Percentiles rank a stretch among this genome's conserved stretches.
Evolutionary conservation across 2,797 vertebrate genomes (phyloP).

Genomic region (Neoniphon sammara): DNA sequence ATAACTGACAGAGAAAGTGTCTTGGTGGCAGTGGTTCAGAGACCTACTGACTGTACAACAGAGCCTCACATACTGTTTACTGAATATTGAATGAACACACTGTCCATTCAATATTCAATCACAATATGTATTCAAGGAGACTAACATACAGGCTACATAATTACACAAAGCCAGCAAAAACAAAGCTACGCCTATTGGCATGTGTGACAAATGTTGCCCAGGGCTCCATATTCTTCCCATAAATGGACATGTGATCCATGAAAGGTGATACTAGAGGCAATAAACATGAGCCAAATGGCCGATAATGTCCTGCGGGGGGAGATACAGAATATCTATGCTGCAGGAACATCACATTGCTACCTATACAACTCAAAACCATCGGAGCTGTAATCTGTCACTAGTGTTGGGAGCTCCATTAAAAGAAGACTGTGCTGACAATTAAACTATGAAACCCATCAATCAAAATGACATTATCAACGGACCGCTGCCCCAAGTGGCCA

Average conservation of each 20-base stretch:
- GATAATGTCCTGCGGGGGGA: constrained; percentile 69
- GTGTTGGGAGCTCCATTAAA: constrained; percentile 65
- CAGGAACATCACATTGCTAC: constrained; percentile 40
- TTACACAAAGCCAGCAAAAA: constrained; percentile 42
- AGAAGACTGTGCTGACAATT: constrained; percentile 72
- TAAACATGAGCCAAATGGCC: constrained; percentile 65
- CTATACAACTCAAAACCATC: constrained; percentile 50
- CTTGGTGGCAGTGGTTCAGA: too few species aligned
- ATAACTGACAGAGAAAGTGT: too few species aligned
- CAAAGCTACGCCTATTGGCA: constrained; percentile 54
- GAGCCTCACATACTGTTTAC: too few species aligned
- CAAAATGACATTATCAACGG: constrained; percentile 73
- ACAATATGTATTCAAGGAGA: constrained; percentile 1
- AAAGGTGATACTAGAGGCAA: constrained; percentile 78
- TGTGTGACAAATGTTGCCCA: constrained; percentile 66
- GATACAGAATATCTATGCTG: constrained; percentile 61
- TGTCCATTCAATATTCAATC: neutral
- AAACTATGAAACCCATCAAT: constrained; percentile 75
- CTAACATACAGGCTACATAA: constrained; percentile 21
- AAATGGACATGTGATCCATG: constrained; percentile 72
- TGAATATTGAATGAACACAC: too few species aligned
- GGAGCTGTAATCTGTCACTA: constrained; percentile 53
- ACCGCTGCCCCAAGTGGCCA: constrained; percentile 68
- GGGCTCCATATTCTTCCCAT: constrained; percentile 67
- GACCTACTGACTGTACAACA: neutral